Evolutionary conservation across 1,140 invertebrate genomes (phyloP), one percentile per base, ranked within the genome.

Genomic region (Drosophila nebulosa): DNA sequence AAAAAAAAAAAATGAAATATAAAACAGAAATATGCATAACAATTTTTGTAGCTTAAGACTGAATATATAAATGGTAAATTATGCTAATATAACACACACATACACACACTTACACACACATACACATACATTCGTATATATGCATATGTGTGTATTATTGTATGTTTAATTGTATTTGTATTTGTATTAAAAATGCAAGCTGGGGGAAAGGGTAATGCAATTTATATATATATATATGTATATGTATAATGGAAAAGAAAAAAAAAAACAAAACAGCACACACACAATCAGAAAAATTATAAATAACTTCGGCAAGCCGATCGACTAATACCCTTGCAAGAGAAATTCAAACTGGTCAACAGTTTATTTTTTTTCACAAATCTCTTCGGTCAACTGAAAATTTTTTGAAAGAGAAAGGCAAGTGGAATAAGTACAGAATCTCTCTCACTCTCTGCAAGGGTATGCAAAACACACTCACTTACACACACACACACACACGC

Each of bases 1-100:
- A 71, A 42, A 32, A 64, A n/a, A 21, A 46, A 65, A 39, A 64
- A 65, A 9, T 16, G 6, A 61, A 66, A 55, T 55, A 21, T 62
- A 64, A 78, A 74, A 79, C 74, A 80, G 81, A 86, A 86, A 86
- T 88, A 86, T 88, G 78, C 74, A 88, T 86, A 86, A 86, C 75
- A 78, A 86, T 86, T 88, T 88, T 88, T 88, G 84, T 88, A 88
- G 83, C 83, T 88, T 88, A 88, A 88, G 83, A 88, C 83, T 88
- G 83, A 88, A 88, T 88, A 85, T 86, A 85, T 85, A 80, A 86
- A 80, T 46, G 63, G 60, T 85, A 86, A 86, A 86, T 86, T 88
- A 86, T 86, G 78, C 81, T 85, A 85, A 85, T 66, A 83, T 75
- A 84, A 52, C 39, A 46, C 16, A 46, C 39, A 42, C 6, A 4